Evolutionary conservation across 2,888 invertebrate species (phyloP).

Genomic region (Macropis europaea): DNA sequence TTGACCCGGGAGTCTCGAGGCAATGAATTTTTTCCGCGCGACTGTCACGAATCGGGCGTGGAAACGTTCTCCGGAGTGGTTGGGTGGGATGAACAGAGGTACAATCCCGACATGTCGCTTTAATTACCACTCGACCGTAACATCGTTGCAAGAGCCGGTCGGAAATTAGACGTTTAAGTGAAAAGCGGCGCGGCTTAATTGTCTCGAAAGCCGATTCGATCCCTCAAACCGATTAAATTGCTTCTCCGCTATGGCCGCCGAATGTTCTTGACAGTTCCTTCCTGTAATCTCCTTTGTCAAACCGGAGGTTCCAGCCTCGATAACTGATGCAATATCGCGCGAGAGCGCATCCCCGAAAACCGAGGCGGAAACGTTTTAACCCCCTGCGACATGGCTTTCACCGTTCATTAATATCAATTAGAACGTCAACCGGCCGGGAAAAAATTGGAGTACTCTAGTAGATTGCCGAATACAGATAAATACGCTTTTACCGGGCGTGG

Average conservation of each 20-base stretch:
- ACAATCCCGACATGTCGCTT: slow-evolving; percentile 31
- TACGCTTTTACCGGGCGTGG: background rate
- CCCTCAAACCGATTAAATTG: slow-evolving; percentile 32
- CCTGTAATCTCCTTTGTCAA: slow-evolving; percentile 21
- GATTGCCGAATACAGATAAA: slow-evolving; percentile 7
- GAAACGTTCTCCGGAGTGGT: background rate
- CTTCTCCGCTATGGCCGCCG: background rate
- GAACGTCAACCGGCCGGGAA: background rate
- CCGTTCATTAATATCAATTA: slow-evolving; percentile 29
- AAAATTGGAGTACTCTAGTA: background rate
- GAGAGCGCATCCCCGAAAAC: background rate
- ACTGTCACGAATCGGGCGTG: background rate
- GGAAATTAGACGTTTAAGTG: slow-evolving; percentile 40
- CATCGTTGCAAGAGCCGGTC: slow-evolving; percentile 18
- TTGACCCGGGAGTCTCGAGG: slow-evolving; percentile 5
- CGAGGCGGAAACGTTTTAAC: background rate
- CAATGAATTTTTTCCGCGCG: background rate
- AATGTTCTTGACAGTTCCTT: slow-evolving; percentile 21
- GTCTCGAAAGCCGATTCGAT: slow-evolving; percentile 29
- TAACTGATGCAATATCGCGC: background rate
- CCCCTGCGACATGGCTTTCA: too few species aligned
- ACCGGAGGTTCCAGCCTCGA: background rate
- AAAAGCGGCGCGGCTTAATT: slow-evolving; percentile 32
- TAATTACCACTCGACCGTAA: slow-evolving; percentile 33
- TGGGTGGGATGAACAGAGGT: too few species aligned